These are phyloP conservation scores for Acheta domesticus DNA, from an alignment of 2,888 invertebrate species.

Conservation along the genomic window DNA sequence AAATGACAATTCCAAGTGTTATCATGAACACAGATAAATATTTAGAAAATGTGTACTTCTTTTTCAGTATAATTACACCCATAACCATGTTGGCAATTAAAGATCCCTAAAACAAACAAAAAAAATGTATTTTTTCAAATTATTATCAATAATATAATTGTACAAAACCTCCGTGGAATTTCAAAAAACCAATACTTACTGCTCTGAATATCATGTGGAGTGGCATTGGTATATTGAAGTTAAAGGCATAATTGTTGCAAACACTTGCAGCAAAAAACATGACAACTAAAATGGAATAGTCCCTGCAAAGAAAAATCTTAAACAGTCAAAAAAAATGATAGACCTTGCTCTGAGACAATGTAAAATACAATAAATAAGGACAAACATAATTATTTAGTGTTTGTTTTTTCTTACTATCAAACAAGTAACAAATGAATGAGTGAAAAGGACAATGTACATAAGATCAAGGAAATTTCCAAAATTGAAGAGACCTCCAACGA, in stretches of 20 bases:
- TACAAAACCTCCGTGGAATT: neutral
- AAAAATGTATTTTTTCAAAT: conserved; percentile 22
- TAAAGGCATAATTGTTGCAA: conserved; percentile 91
- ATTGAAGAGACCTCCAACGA: no score
- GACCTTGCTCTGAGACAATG: no score
- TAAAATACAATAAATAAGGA: no score
- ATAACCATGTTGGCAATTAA: conserved; percentile 95
- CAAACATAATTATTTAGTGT: no score
- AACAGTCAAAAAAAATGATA: neutral
- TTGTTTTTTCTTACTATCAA: no score
- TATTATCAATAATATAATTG: conserved; percentile 22
- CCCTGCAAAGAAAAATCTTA: conserved; percentile 48
- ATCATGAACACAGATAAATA: conserved; percentile 91
- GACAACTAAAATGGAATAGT: conserved; percentile 76
- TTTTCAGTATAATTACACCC: conserved; percentile 85
- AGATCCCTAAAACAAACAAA: conserved; percentile 69
- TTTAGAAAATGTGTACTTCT: conserved; percentile 75
- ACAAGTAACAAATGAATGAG: no score
- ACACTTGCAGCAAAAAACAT: conserved; percentile 92
- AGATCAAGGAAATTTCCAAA: no score
- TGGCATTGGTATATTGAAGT: conserved; percentile 96
- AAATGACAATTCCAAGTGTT: conserved; percentile 84
- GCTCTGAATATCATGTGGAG: conserved; percentile 98
- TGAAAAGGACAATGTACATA: no score
- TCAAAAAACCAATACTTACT: conserved; percentile 52